These are phyloP conservation scores for Tichodroma muraria DNA, from an alignment of 2,113 vertebrate species.

Conservation along the genomic window DNA sequence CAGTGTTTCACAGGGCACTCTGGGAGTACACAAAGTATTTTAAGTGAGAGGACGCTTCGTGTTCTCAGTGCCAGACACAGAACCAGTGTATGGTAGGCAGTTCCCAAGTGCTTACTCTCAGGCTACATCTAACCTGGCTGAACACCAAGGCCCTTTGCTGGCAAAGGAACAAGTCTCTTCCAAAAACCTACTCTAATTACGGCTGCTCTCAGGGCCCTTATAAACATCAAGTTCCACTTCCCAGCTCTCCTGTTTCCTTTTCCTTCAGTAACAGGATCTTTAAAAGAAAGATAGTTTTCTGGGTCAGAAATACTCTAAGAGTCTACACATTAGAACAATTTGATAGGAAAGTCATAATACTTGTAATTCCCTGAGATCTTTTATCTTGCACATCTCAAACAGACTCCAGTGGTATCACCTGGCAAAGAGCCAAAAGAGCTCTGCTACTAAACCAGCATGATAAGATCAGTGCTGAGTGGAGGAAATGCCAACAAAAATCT, in stretches of 20 bases:
- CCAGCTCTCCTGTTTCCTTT: slow-evolving; percentile 11
- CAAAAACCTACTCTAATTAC: slow-evolving; percentile 33
- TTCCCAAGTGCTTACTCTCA: background rate
- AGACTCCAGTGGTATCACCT: background rate
- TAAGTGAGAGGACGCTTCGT: background rate
- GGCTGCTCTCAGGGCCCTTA: background rate
- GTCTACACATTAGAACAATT: background rate
- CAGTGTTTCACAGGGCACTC: background rate
- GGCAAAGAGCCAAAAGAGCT: slow-evolving; percentile 12
- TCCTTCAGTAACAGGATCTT: background rate
- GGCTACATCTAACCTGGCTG: slow-evolving; percentile 5
- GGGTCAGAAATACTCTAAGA: background rate
- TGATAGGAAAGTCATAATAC: slow-evolving; percentile 27
- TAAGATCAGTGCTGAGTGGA: slow-evolving; percentile 21
- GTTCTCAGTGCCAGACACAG: background rate
- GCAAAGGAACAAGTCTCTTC: background rate
- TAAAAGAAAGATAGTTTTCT: background rate
- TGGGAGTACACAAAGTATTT: background rate
- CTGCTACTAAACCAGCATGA: slow-evolving; percentile 22
- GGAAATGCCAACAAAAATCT: slow-evolving; percentile 26
- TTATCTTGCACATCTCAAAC: background rate
- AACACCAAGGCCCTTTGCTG: slow-evolving; percentile 10
- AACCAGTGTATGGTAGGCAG: background rate
- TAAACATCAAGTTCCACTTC: slow-evolving; percentile 24
- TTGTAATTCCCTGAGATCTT: background rate